Percentiles rank a stretch among this genome's conserved stretches.
phyloP scores from a whole-genome alignment of 1,140 invertebrate species.

The Pomacea maculata region DNA sequence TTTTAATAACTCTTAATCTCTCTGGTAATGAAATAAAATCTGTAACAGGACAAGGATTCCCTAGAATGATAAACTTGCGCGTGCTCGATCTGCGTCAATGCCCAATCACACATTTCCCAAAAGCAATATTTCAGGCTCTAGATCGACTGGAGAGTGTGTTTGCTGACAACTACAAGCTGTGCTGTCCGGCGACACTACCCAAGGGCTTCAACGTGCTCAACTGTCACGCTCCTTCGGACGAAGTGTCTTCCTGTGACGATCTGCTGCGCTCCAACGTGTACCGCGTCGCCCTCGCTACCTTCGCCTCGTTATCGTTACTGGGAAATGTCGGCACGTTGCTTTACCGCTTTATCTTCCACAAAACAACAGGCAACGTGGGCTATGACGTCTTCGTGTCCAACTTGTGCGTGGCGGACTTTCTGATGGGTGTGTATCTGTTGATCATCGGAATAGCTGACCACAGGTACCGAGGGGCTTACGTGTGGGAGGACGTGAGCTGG shows the following conservation, averaged over 20 bases:
- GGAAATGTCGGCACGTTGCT: constrained; percentile 39
- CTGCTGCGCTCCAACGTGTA: constrained; percentile 23
- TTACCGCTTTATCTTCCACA: constrained; percentile 13
- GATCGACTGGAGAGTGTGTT: background rate
- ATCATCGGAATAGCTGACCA: constrained; percentile 50
- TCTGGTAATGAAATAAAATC: background rate
- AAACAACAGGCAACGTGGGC: constrained; percentile 24
- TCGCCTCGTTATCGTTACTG: constrained; percentile 26
- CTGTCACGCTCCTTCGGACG: constrained; percentile 30
- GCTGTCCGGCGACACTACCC: constrained; percentile 26
- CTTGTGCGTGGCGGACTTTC: constrained; percentile 46
- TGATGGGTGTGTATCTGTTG: constrained; percentile 55
- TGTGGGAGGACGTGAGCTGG: constrained; percentile 41
- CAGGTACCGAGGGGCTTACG: constrained; percentile 44
- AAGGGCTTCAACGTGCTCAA: constrained; percentile 15
- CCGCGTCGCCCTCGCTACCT: constrained; percentile 28
- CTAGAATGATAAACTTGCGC: background rate
- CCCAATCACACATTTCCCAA: background rate
- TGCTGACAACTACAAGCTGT: constrained; percentile 26
- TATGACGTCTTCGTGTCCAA: constrained; percentile 38
- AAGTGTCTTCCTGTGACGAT: constrained; percentile 39
- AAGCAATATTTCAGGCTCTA: background rate
- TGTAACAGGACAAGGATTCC: background rate
- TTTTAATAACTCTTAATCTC: background rate
- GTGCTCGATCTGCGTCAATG: constrained; percentile 11